Base-by-base conservation (phyloP, 2,888 invertebrate genomes). In the Oxyteleia sp. region DNA sequence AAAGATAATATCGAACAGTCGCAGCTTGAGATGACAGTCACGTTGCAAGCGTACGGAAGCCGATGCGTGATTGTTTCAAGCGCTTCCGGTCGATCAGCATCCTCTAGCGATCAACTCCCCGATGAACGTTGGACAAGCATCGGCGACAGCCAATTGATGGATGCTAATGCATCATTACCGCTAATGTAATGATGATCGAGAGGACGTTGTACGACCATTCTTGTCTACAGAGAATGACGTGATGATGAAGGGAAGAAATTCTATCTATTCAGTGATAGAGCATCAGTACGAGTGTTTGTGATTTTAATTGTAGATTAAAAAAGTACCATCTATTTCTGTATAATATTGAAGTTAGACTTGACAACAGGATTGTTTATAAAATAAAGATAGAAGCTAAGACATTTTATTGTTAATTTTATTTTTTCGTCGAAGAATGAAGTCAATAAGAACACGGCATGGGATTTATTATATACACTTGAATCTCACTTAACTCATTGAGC, bases 181-280 rank as follows among this genome's bases (percentile, higher is more conserved):
- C 84, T 90, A 88, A 90, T 91, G 89, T 90, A 90, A 90, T 88
- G 89, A 90, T 91, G 90, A 91, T 91, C 89, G 90, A 91, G 90
- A 89, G 91, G 89, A 90, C 89, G 89, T 88, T 85, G 86, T 79
- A 68, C 68, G 80, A 66, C 55, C 68, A 78, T 61, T 66, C 66
- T 41, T 72, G 78, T 74, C 82, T 64, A 69, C 71, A 64, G 78
- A 84, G 66, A 68, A 75, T 79, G 82, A 82, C 51, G 71, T 63
- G 83, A 80, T 72, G 74, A 76, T 57, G 82, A 74, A 86, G 81
- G 84, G 81, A 86, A 85, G 80, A 84, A 84, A 84, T 83, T 82
- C 82, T 66, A 69, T 80, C 74, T 53, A 75, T 72, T 71, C 53
- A 55, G 38, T 49, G 57, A 41, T 45, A 68, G 13, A 43, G 78